Conservation (phyloP, 2,888 invertebrate genomes). For the Orthosia gracilis region DNA sequence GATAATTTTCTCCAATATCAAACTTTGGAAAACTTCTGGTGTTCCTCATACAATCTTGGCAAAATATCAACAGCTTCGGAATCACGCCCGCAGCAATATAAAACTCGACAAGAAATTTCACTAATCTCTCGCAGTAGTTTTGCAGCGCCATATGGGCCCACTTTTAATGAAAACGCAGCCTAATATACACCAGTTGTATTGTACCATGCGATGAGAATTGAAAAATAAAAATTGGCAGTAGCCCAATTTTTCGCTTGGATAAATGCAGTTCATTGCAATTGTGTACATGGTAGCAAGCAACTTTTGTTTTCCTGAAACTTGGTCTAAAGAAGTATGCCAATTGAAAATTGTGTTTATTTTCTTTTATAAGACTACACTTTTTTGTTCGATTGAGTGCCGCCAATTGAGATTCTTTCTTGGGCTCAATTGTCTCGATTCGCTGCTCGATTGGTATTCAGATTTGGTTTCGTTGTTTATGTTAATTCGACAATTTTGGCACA, state of each 20-base stretch:
- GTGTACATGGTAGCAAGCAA: constrained; percentile 68
- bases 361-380: constrained; percentile 71
- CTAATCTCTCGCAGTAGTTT: constrained; percentile 60
- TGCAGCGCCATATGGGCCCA: constrained; percentile 60
- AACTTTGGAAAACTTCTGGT: constrained; percentile 19
- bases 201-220: constrained; percentile 73
- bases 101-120: constrained; percentile 59
- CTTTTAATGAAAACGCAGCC: constrained; percentile 64
- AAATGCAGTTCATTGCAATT: constrained; percentile 82
- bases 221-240: constrained; percentile 87
- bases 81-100: constrained; percentile 42
- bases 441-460: constrained; percentile 37
- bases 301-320: constrained; percentile 76
- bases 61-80: constrained; percentile 41
- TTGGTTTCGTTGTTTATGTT: constrained; percentile 32
- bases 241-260: constrained; percentile 85
- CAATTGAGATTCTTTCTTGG: constrained; percentile 61
- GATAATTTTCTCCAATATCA: neutral
- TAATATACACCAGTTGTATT: constrained; percentile 64
- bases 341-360: constrained; percentile 80
- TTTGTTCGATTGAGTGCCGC: constrained; percentile 57
- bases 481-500: constrained; percentile 25
- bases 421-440: constrained; percentile 26
- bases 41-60: constrained; percentile 43
- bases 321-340: constrained; percentile 80